Percentiles rank a stretch among this genome's conserved stretches.
These are phyloP conservation scores for Pantherophis alleghaniensis DNA, from an alignment of 2,797 vertebrate genomes.

Conservation along the genomic window DNA sequence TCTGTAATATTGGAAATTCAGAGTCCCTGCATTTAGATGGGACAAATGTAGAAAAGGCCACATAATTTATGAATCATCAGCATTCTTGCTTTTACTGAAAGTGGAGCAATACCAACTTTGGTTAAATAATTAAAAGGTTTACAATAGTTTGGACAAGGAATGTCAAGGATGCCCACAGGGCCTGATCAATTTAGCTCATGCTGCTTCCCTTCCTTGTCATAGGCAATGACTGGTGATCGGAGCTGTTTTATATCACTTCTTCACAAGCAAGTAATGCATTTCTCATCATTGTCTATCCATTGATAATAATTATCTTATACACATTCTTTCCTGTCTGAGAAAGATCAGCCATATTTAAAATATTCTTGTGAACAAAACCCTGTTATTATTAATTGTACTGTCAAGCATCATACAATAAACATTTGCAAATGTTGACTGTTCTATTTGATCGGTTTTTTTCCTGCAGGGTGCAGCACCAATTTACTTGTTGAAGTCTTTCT, in stretches of 20 bases:
- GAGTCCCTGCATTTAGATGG: neutral
- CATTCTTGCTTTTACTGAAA: neutral
- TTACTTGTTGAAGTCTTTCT: neutral
- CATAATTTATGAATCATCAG: neutral
- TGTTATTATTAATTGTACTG: constrained; percentile 5
- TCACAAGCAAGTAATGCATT: neutral
- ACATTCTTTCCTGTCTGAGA: neutral
- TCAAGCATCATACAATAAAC: neutral
- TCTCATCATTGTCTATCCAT: neutral
- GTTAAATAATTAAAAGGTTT: constrained; percentile 14
- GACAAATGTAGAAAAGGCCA: neutral
- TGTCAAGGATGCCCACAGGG: neutral
- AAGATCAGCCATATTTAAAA: neutral
- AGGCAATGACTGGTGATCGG: neutral
- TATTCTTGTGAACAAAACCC: neutral
- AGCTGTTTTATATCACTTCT: constrained; percentile 3
- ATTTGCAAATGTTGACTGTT: constrained; percentile 2
- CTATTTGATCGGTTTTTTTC: constrained; percentile 1
- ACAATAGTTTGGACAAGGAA: neutral
- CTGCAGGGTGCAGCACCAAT: neutral
- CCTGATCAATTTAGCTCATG: neutral
- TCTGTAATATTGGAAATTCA: neutral
- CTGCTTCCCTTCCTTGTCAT: neutral
- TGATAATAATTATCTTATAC: neutral
- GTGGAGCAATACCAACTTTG: neutral